Conservation (phyloP, 2,797 vertebrate species). For the Zalophus californianus region DNA sequence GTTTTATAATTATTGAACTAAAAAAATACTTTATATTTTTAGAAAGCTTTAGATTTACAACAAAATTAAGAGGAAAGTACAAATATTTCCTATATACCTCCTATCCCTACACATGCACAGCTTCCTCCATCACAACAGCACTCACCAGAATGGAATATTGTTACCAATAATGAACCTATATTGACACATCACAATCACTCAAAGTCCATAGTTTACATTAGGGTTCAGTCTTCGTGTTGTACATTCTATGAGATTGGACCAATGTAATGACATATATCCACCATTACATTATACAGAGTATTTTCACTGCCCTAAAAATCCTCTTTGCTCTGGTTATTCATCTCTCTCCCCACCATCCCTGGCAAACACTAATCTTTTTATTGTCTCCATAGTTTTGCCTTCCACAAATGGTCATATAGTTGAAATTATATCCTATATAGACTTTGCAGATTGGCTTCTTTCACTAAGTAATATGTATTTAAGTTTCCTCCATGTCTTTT, state of each 20-base stretch:
- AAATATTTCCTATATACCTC: neutral
- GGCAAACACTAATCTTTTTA: neutral
- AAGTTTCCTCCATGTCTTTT: neutral
- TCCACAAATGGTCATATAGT: neutral
- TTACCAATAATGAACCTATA: neutral
- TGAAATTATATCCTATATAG: neutral
- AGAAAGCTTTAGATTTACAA: neutral
- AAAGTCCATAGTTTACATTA: neutral
- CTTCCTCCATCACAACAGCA: neutral
- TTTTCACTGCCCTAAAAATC: neutral
- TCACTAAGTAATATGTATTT: neutral
- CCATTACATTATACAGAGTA: neutral
- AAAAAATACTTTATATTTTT: neutral
- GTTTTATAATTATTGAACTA: slow-evolving; percentile 45
- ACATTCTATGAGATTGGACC: neutral
- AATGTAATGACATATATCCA: neutral
- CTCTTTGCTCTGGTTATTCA: neutral
- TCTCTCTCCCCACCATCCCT: neutral
- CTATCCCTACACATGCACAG: neutral
- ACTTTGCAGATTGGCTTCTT: neutral
- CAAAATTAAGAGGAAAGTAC: neutral
- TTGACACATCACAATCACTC: neutral
- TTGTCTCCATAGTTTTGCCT: neutral
- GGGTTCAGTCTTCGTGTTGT: neutral
- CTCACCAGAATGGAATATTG: neutral